Percentiles rank a stretch among this genome's conserved stretches.
phyloP scores from a whole-genome alignment of 2,888 invertebrate species.

The Plagiodera versicolora region DNA sequence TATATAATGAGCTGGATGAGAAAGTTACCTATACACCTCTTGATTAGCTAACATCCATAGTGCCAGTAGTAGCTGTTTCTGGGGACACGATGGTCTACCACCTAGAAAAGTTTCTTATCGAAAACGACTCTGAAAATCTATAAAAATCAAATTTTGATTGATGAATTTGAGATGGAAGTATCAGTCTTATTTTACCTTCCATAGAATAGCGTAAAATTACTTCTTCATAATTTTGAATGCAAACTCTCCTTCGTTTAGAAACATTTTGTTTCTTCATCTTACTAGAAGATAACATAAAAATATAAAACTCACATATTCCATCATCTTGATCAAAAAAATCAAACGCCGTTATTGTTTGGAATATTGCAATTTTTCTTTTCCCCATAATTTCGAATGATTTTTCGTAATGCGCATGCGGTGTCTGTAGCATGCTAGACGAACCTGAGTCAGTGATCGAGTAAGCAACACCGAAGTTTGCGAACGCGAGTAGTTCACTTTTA shows the following conservation, averaged over 20 bases:
- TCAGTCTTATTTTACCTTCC: slow-evolving; percentile 3
- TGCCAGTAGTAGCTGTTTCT: slow-evolving; percentile 14
- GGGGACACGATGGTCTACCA: slow-evolving; percentile 14
- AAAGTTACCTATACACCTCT: slow-evolving; percentile 16
- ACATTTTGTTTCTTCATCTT: neutral
- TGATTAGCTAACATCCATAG: slow-evolving; percentile 17
- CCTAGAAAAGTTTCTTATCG: slow-evolving; percentile 15
- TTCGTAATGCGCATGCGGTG: too few relatives aligned
- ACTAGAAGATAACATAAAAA: slow-evolving; percentile 1
- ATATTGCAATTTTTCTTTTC: neutral
- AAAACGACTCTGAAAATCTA: slow-evolving; percentile 13
- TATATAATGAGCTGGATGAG: neutral
- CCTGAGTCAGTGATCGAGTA: too few relatives aligned
- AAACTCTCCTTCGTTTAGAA: neutral
- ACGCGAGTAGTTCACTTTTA: too few relatives aligned
- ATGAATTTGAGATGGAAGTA: too few relatives aligned
- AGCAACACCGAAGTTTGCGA: too few relatives aligned
- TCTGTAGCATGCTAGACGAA: too few relatives aligned
- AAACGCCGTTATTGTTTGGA: neutral
- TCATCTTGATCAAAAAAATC: slow-evolving; percentile 4
- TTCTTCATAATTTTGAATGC: slow-evolving; percentile 5
- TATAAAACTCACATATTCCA: neutral
- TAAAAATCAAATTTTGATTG: neutral
- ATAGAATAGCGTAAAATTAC: slow-evolving; percentile 3
- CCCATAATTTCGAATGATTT: too few relatives aligned